These are phyloP conservation scores for Mythimna impura DNA, from an alignment of 2,888 invertebrate genomes.

Conservation along the genomic window DNA sequence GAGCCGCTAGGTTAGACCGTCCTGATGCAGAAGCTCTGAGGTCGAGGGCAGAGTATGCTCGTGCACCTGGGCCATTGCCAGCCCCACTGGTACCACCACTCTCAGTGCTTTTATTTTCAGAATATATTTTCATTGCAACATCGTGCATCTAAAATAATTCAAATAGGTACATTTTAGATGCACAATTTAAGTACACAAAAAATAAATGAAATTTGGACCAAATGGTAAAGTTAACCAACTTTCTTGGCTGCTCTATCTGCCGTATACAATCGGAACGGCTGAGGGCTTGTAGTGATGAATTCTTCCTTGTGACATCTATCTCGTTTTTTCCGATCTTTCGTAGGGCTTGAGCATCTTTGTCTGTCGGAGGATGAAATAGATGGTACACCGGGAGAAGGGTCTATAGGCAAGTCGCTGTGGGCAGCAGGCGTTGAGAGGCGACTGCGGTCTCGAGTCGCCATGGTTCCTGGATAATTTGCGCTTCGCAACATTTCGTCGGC, in stretches of 20 bases:
- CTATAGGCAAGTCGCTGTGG: constrained; percentile 86
- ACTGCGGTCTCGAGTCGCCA: constrained; percentile 92
- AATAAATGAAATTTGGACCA: neutral
- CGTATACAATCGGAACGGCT: constrained; percentile 88
- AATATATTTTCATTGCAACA: constrained; percentile 81
- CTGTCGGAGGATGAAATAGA: constrained; percentile 81
- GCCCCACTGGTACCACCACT: constrained; percentile 71
- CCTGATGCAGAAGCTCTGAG: constrained; percentile 82
- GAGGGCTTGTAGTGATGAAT: constrained; percentile 89
- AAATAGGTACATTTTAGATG: neutral
- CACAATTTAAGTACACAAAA: too few relatives aligned
- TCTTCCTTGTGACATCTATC: constrained; percentile 80
- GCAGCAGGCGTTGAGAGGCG: constrained; percentile 86
- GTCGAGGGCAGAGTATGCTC: constrained; percentile 86
- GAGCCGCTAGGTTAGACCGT: constrained; percentile 92
- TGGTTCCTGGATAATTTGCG: constrained; percentile 92
- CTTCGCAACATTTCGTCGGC: constrained; percentile 93
- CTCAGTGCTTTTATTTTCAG: constrained; percentile 80
- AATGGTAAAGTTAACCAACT: constrained; percentile 65
- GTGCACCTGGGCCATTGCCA: constrained; percentile 76
- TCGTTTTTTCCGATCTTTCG: constrained; percentile 78
- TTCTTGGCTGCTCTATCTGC: constrained; percentile 87
- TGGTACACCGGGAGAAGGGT: constrained; percentile 82
- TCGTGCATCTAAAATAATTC: constrained; percentile 80
- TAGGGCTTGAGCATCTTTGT: constrained; percentile 78